phyloP scores from a whole-genome alignment of 1,140 invertebrate genomes.

The Piezodorus guildinii region DNA sequence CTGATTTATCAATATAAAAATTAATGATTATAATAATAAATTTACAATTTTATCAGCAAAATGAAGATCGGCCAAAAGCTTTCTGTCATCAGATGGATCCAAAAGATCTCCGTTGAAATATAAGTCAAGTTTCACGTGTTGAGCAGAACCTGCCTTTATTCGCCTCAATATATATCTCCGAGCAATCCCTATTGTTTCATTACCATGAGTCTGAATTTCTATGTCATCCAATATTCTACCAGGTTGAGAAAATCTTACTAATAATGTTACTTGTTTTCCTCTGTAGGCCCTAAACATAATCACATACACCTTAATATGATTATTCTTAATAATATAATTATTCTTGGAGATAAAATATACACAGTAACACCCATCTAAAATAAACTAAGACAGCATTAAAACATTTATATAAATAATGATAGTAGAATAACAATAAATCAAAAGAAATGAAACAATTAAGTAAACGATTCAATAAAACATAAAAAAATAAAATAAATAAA shows the following conservation, averaged over 20 bases:
- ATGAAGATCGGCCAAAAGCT: constrained; percentile 75
- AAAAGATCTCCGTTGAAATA: constrained; percentile 80
- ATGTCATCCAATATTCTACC: constrained; percentile 83
- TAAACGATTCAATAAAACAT: too few species aligned
- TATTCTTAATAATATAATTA: too few species aligned
- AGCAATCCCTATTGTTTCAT: constrained; percentile 79
- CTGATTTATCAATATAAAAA: not conserved
- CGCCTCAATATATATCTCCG: constrained; percentile 60
- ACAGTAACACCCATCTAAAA: too few species aligned
- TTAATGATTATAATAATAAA: constrained; percentile 17
- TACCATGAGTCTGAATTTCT: constrained; percentile 85
- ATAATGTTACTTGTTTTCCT: constrained; percentile 77
- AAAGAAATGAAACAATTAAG: too few species aligned
- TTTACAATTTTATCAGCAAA: constrained; percentile 81
- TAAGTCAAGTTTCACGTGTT: constrained; percentile 74
- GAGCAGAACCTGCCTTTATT: constrained; percentile 54
- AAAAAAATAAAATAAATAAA: too few species aligned
- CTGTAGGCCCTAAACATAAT: constrained; percentile 57
- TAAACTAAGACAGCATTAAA: too few species aligned
- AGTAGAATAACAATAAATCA: too few species aligned
- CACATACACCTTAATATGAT: not conserved
- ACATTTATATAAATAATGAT: too few species aligned
- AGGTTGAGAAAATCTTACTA: constrained; percentile 81
- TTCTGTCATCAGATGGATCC: constrained; percentile 76
- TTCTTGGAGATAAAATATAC: too few species aligned